Evolutionary conservation across 2,888 invertebrate genomes (phyloP).

Genomic region (Machimus atricapillus): DNA sequence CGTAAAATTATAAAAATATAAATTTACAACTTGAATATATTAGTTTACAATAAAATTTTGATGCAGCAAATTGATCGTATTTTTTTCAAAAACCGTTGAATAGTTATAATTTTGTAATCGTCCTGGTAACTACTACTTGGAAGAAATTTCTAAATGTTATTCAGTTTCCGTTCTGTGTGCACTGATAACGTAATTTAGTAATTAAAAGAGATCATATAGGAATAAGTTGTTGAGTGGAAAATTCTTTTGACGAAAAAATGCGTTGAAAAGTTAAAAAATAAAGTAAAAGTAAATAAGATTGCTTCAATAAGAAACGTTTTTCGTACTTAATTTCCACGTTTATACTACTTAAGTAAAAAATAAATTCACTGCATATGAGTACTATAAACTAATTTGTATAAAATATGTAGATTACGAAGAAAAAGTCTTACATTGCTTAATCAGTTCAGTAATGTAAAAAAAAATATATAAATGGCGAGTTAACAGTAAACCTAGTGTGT

Average conservation of each 20-base stretch:
- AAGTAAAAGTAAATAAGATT: background rate
- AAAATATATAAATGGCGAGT: constrained; percentile 16
- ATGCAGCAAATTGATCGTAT: too few species aligned
- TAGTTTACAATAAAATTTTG: background rate
- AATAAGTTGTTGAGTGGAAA: background rate
- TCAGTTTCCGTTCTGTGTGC: background rate
- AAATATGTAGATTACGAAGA: constrained; percentile 6
- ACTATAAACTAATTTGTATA: constrained; percentile 2
- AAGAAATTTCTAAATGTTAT: background rate
- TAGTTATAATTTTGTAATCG: background rate
- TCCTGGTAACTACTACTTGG: background rate
- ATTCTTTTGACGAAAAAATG: background rate
- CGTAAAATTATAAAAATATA: background rate
- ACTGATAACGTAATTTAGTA: background rate
- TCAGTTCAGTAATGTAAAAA: constrained; percentile 33
- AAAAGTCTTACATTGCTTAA: constrained; percentile 33
- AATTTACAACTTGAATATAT: background rate
- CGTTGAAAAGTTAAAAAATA: background rate
- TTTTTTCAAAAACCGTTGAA: too few species aligned
- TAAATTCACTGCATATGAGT: background rate
- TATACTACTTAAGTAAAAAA: background rate
- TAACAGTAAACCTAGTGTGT: constrained; percentile 25
- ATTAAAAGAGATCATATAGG: background rate
- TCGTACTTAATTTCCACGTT: background rate
- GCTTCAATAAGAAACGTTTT: background rate